Percentiles rank a stretch among this genome's conserved stretches.
Conservation (phyloP, 2,888 invertebrate species). For the Ptilodon capucinus region DNA sequence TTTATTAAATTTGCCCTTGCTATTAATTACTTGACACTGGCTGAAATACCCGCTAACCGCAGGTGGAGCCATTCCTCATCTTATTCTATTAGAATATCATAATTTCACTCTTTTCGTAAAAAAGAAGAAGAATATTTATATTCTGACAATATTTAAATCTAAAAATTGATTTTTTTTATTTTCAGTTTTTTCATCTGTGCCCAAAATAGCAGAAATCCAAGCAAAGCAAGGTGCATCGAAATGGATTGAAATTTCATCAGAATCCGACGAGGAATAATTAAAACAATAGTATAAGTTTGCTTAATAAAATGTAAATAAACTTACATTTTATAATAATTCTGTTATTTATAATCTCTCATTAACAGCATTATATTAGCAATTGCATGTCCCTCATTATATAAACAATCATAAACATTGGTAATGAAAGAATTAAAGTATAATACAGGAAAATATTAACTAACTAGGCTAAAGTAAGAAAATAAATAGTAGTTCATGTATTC, state of each 20-base stretch:
- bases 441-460: slow-evolving; percentile 28
- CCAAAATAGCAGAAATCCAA: slow-evolving; percentile 65
- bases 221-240: slow-evolving; percentile 56
- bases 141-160: too few species aligned
- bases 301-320: slow-evolving; percentile 70
- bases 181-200: slow-evolving; percentile 64
- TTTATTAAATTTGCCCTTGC: too few species aligned
- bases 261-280: slow-evolving; percentile 65
- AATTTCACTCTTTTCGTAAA: too few species aligned
- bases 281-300: slow-evolving; percentile 42
- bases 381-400: slow-evolving; percentile 54
- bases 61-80: too few species aligned
- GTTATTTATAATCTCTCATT: slow-evolving; percentile 65
- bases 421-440: slow-evolving; percentile 33
- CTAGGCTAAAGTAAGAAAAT: slow-evolving; percentile 27
- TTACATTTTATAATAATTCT: slow-evolving; percentile 59
- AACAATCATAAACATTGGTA: slow-evolving; percentile 45
- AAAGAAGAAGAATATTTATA: too few species aligned
- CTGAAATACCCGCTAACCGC: too few species aligned
- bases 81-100: too few species aligned
- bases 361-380: slow-evolving; percentile 52
- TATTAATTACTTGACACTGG: too few species aligned
- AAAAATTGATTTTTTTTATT: slow-evolving; percentile 22
- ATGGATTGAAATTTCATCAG: slow-evolving; percentile 78
- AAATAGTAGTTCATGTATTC: slow-evolving; percentile 30